Conservation (phyloP, 2,888 invertebrate species). For the Lasioglossum lativentre region DNA sequence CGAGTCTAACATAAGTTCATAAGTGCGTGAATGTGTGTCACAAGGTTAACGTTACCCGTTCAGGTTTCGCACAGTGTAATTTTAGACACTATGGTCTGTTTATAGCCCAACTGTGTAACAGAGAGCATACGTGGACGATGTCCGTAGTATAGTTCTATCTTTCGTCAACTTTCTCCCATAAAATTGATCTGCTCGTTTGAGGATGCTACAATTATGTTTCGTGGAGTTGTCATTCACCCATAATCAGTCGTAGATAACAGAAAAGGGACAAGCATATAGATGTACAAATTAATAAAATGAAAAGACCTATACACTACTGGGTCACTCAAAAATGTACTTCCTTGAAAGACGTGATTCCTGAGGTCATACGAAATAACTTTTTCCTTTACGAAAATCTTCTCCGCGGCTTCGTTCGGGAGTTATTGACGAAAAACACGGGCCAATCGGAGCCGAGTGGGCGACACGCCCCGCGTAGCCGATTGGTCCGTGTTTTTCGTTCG, state of each 20-base stretch:
- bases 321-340: too few species aligned
- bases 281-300: not conserved
- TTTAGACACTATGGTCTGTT: not conserved
- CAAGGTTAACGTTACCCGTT: not conserved
- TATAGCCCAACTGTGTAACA: not conserved
- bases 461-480: too few species aligned
- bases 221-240: not conserved
- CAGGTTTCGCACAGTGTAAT: not conserved
- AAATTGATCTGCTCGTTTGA: not conserved
- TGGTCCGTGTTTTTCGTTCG: too few species aligned
- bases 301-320: too few species aligned
- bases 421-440: too few species aligned
- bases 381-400: too few species aligned
- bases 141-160: not conserved
- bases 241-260: not conserved
- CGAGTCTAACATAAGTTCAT: slow-evolving; percentile 3
- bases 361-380: too few species aligned
- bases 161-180: not conserved
- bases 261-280: not conserved
- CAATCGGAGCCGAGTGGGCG: too few species aligned
- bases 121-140: not conserved
- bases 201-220: not conserved
- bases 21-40: not conserved
- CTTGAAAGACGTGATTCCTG: too few species aligned
- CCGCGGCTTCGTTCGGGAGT: too few species aligned